Base-by-base conservation (phyloP, 2,888 invertebrate species). In the Ametastegia equiseti region DNA sequence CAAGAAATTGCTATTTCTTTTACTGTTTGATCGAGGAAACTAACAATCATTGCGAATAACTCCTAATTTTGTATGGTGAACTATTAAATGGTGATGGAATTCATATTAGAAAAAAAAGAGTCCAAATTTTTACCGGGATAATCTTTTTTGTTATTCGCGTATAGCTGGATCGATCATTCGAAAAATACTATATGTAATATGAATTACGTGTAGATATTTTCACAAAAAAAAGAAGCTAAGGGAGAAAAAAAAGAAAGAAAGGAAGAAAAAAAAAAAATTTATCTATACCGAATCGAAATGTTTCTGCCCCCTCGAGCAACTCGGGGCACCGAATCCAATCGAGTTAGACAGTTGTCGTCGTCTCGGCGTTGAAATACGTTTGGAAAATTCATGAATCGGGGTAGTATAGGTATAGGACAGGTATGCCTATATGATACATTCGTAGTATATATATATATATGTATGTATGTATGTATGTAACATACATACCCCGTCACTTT, bases 371-470 rank as follows among this genome's bases (percentile, higher is more conserved):
- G 67, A 27, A 67, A 67, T 9, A 39, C 67, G 67, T 71, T 71
- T 75, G 75, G n/a, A 45, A 75, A 75, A 75, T 75, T 75, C 75
- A 50, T 50, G 75, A 75, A 75, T 33, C 75, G 33, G 30, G 65
- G 23, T 9, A 27, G 33, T 71, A 47, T n/a, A 65, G 7, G 27
- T 27, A 7, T 27, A 15, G 1, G 3, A 7, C 7, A 9, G 27
- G 6, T 60, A 27, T 27, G 1, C 60, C 60, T 23, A 47, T n/a
- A n/a, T n/a, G n/a, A n/a, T n/a, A n/a, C n/a, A n/a, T n/a, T n/a
- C n/a, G n/a, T n/a, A n/a, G 45, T 45, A 45, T 15, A 9, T 9
- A 45, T 9, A 15, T 45, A 45, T 45, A n/a, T n/a, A n/a, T n/a
- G 45, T 45, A 45, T 45, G 15, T 15, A 1, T n/a, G n/a, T n/a